Conservation (phyloP, 2,888 invertebrate species). For the Euplagia quadripunctaria region DNA sequence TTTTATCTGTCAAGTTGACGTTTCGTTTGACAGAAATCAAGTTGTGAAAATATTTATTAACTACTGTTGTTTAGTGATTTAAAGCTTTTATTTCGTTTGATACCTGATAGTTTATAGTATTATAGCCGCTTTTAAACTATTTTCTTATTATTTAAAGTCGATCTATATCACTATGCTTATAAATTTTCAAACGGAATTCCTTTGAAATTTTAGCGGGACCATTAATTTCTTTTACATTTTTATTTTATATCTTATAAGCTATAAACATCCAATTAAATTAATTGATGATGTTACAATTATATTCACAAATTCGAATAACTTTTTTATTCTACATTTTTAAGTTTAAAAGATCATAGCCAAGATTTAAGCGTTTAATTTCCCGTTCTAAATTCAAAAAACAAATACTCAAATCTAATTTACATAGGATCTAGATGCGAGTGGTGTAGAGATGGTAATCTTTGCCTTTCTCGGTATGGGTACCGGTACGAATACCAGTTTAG, state of each 20-base stretch:
- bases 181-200: constrained; percentile 50
- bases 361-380: constrained; percentile 18
- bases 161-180: constrained; percentile 45
- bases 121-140: constrained; percentile 28
- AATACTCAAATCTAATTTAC: constrained; percentile 47
- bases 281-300: constrained; percentile 14
- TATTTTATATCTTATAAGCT: constrained; percentile 24
- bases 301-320: constrained; percentile 4
- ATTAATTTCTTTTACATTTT: constrained; percentile 29
- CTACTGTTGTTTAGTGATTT: constrained; percentile 52
- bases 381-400: constrained; percentile 33
- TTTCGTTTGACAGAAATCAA: constrained; percentile 54
- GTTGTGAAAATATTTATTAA: constrained; percentile 58
- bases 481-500: constrained; percentile 57
- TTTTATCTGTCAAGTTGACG: constrained; percentile 50
- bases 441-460: constrained; percentile 59
- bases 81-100: constrained; percentile 46
- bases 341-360: constrained; percentile 13
- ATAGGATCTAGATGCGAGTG: constrained; percentile 54
- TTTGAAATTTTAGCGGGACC: constrained; percentile 38
- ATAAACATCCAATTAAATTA: constrained; percentile 29
- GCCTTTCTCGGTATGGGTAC: constrained; percentile 50
- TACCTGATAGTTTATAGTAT: constrained; percentile 48
- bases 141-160: constrained; percentile 42
- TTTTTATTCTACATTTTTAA: constrained; percentile 8